Evolutionary conservation across 2,113 vertebrate species (phyloP).

Genomic region (Rana temporaria): DNA sequence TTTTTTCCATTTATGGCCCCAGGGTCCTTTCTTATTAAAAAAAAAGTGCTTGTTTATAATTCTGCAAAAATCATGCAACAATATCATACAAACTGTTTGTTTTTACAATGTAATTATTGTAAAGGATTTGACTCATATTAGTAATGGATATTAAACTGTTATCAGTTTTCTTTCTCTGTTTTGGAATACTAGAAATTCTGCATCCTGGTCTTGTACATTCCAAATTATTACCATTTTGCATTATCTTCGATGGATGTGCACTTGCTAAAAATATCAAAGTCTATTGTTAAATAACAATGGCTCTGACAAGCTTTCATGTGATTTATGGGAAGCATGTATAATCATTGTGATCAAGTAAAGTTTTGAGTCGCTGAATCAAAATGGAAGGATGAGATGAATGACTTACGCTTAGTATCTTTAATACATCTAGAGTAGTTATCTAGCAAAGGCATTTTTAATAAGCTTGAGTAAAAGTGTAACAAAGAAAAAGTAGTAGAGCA

Average conservation of each 20-base stretch:
- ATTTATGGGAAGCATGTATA: conserved; percentile 43
- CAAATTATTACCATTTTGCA: conserved; percentile 44
- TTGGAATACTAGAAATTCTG: background rate
- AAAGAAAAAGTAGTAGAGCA: too few relatives aligned
- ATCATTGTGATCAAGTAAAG: conserved; percentile 40
- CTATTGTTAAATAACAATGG: conserved; percentile 53
- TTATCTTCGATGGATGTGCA: conserved; percentile 45
- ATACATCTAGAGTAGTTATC: conserved; percentile 12
- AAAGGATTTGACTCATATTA: too few relatives aligned
- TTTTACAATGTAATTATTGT: too few relatives aligned
- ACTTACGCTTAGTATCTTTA: conserved; percentile 2
- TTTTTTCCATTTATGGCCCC: too few relatives aligned
- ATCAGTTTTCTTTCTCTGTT: background rate
- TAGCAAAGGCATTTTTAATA: background rate
- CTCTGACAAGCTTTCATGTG: conserved; percentile 50
- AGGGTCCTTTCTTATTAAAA: too few relatives aligned
- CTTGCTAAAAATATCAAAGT: conserved; percentile 54
- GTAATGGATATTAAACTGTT: background rate
- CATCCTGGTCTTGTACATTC: background rate
- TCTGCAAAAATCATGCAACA: too few relatives aligned
- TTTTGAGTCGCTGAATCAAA: conserved; percentile 37
- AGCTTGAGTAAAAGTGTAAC: too few relatives aligned
- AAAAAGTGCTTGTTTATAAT: too few relatives aligned
- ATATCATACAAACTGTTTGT: too few relatives aligned
- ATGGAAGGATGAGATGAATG: conserved; percentile 25